Percentiles rank a stretch among this genome's conserved stretches.
Conservation (phyloP, 2,797 vertebrate genomes). For the Coccyzus lansbergi region DNA sequence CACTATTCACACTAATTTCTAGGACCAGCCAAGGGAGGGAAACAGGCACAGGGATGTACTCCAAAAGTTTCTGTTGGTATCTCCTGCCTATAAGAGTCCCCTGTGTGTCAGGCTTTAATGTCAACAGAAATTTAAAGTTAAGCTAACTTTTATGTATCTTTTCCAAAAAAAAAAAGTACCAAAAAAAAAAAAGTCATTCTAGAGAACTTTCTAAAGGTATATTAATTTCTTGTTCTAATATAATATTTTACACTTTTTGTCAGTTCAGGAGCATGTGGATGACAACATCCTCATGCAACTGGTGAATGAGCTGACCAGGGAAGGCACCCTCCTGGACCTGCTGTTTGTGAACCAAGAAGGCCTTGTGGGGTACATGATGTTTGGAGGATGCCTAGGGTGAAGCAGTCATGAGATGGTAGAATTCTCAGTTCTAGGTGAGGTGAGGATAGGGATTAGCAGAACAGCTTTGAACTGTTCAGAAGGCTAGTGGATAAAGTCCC, state of each 20-base stretch:
- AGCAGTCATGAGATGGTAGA: no score
- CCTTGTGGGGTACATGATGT: no score
- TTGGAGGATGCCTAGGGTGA: no score
- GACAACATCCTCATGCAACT: no score
- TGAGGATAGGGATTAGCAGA: no score
- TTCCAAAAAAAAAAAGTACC: neutral
- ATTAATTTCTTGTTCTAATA: neutral
- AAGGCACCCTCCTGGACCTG: no score
- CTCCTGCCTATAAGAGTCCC: neutral
- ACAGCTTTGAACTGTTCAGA: no score
- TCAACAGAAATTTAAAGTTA: neutral
- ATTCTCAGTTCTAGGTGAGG: no score
- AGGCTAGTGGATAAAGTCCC: no score
- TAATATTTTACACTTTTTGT: neutral
- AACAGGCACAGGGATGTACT: rapidly evolving
- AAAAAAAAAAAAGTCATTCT: neutral
- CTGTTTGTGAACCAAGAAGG: no score
- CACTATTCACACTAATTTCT: neutral
- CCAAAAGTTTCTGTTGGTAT: neutral
- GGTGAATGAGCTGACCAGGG: no score
- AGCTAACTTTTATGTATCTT: neutral
- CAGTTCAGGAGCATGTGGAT: neutral
- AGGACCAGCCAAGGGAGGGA: neutral
- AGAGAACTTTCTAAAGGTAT: neutral
- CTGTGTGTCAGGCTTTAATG: neutral